Base-by-base conservation (phyloP, 2,797 vertebrate species). In the Morus bassanus region DNA sequence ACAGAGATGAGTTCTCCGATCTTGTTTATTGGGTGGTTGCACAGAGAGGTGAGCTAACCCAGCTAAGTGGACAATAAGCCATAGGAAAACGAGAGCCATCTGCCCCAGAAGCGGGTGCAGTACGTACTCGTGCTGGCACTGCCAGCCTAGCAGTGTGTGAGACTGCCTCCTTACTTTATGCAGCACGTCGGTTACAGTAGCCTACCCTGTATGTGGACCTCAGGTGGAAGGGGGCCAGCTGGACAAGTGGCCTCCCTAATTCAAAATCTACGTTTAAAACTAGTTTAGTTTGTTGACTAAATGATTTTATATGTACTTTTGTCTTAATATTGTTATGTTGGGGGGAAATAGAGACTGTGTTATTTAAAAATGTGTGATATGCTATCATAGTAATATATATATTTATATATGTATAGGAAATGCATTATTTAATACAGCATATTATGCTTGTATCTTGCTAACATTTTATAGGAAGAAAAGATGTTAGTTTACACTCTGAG, bases 321-420 rank as follows among this genome's bases (percentile, higher is more conserved):
- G 91, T 95, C 97, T 95, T 96, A 91, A 97, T 96, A 77, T 95
- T 96, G 82, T 97, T 97, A 95, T 91, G 95, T 89, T 95, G 97
- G 94, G 95, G 96, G 88, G 93, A 89, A 96, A 94, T 67, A 96
- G 97, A 97, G 96, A 97, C 94, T 95, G 70, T 97, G 70, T 97
- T 94, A 95, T 95, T 94, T 96, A 79, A 93, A 95, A 83, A 96
- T 88, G 94, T 97, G 96, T 97, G 97, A 96, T 46, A 73, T 95
- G 96, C 96, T 98, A 94, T 96, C 96, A 98, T 97, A 97, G 97
- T 98, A 98, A 98, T 98, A 98, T 98, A 98, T 98, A 96, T 98
- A 72, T 98, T 97, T 98, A 97, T 98, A 79, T 91, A 95, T 98
- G 97, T 97, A 97, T 97, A 97, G 97, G 96, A 93, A 96, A 95